Percentiles rank a stretch among this genome's conserved stretches.
Conservation (phyloP, 2,888 invertebrate genomes). For the Phortica magna region DNA sequence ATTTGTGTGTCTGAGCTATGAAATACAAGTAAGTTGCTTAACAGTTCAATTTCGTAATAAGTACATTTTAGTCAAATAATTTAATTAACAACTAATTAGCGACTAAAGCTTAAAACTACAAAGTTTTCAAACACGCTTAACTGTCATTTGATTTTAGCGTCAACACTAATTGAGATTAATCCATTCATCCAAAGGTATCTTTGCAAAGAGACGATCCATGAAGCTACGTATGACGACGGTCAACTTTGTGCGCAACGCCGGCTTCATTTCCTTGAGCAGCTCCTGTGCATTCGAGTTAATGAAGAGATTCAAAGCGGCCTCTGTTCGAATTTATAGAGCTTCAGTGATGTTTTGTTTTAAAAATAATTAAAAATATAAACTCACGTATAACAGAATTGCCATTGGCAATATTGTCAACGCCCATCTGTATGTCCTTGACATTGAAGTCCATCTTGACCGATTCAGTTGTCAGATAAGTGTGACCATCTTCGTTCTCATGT, state of each 20-base stretch:
- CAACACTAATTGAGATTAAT: conserved; percentile 77
- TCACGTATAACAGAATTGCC: conserved; percentile 89
- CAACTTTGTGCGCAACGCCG: conserved; percentile 87
- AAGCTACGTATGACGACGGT: conserved; percentile 86
- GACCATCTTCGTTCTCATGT: conserved; percentile 81
- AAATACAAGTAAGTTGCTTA: not conserved
- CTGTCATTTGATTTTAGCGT: not conserved
- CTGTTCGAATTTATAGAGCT: conserved; percentile 78
- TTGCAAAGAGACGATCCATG: conserved; percentile 85
- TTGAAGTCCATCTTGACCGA: conserved; percentile 92
- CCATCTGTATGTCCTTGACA: conserved; percentile 90
- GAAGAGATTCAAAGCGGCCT: conserved; percentile 90
- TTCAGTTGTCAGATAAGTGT: conserved; percentile 84
- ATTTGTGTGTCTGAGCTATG: conserved; percentile 5
- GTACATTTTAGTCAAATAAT: conserved; percentile 16
- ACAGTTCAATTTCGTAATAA: conserved; percentile 8
- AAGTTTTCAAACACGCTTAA: not conserved
- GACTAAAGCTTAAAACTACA: conserved; percentile 25
- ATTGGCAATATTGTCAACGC: conserved; percentile 90
- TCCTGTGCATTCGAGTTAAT: conserved; percentile 93
- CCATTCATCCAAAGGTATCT: conserved; percentile 89
- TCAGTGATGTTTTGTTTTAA: not conserved
- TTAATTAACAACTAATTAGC: conserved; percentile 24
- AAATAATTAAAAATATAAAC: conserved; percentile 67
- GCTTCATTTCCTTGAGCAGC: conserved; percentile 91